Base-by-base conservation (phyloP, 2,113 vertebrate species). In the Plecturocebus donacophilus region DNA sequence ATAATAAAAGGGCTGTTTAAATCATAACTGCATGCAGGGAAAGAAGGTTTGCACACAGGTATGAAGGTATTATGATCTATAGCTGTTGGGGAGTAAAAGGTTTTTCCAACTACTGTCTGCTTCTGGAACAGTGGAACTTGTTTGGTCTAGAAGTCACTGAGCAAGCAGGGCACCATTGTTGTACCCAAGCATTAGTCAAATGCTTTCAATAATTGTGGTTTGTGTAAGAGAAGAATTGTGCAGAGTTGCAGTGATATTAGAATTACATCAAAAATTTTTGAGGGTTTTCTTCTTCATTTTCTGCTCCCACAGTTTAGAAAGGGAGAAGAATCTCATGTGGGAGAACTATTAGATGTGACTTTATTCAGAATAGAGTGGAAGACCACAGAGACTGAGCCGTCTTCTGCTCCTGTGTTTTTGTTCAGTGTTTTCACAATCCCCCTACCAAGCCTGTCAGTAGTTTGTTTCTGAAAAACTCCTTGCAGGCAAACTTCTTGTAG, bases 391-490 rank as follows among this genome's bases (percentile, higher is more conserved):
- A 68, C 23, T 25, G 16, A 85, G 61, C 40, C 25, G 75, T 84
- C 47, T 75, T 88, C 47, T 87, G 52, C 8, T 64, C 93, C 56
- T 75, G 49, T 80, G 54, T 11, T 58, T 82, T 83, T 88, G 40
- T 9, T 68, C 70, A 94, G 11, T 32, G 40, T 75, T 76, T 61
- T 88, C 58, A 40, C 25, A 49, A 92, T n/a, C 7, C 38, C 4
- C 32, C 35, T 70, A 3, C 66, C 54, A 4, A 42, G 38, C 30
- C 58, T 70, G 49, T 23, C 11, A 79, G 54, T 38, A 86, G 58
- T 86, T 94, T 82, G 8, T 85, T 85, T 80, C 87, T 47, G 30
- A 92, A 84, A 92, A 95, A 64, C 32, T 47, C 47, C n/a, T 80
- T 42, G 25, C 2, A 84, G 21, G 45, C n/a, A 81, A 8, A 76